These are phyloP conservation scores for Mugil cephalus DNA, from an alignment of 2,113 vertebrate genomes.

Conservation along the genomic window DNA sequence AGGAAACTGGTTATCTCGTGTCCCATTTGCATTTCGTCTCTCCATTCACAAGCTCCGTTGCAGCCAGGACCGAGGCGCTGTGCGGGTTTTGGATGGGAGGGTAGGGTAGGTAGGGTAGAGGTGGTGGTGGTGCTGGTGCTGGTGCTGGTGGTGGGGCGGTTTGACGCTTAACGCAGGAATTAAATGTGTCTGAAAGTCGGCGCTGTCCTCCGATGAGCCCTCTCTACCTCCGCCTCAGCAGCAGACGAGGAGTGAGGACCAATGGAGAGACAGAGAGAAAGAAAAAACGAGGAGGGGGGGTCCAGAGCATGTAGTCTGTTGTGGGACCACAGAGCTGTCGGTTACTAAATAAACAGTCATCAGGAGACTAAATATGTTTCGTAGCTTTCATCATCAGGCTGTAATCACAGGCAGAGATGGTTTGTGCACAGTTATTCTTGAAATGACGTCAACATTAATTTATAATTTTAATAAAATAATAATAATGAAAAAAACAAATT, in stretches of 20 bases:
- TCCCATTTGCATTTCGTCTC: background rate
- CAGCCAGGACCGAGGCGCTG: background rate
- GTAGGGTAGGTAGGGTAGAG: too few relatives aligned
- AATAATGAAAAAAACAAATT: too few relatives aligned
- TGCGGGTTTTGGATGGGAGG: background rate
- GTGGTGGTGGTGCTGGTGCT: too few relatives aligned
- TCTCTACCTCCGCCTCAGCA: slow-evolving; percentile 6
- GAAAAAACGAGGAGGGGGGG: slow-evolving; percentile 8
- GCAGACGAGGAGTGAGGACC: slow-evolving; percentile 44
- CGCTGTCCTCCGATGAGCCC: slow-evolving; percentile 29
- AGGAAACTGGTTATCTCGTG: background rate
- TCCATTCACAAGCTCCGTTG: background rate
- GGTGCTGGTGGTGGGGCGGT: too few relatives aligned
- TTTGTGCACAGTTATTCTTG: too few relatives aligned
- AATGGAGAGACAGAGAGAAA: slow-evolving; percentile 43
- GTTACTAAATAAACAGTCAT: background rate
- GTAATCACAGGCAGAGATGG: too few relatives aligned
- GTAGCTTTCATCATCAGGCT: too few relatives aligned
- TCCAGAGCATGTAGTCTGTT: slow-evolving; percentile 5
- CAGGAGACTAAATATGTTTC: background rate
- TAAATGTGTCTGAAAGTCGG: slow-evolving; percentile 51
- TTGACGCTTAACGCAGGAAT: slow-evolving; percentile 3
- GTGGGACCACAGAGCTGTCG: slow-evolving; percentile 32
- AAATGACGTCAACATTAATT: too few relatives aligned
- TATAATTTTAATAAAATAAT: too few relatives aligned